Base-by-base conservation (phyloP, 2,888 invertebrate species). In the Amphiduros pacificus region DNA sequence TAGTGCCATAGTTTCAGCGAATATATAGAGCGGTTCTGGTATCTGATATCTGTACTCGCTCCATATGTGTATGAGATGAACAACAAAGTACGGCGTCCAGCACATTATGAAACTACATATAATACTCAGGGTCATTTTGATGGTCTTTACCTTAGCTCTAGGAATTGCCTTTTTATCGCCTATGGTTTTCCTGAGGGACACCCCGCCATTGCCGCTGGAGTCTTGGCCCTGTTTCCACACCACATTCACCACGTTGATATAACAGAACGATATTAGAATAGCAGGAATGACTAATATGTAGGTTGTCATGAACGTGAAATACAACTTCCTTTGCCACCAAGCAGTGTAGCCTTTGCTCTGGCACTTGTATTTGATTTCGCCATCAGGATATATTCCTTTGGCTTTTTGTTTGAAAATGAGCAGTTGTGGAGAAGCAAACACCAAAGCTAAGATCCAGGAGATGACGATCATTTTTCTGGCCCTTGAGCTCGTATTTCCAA, bases 41-140 rank as follows among this genome's bases (percentile, higher is more conserved):
- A 81, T 73, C 41, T 68, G 72, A 64, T 80, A 77, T 28, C 64
- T 71, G 65, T 82, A 79, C 63, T 83, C 76, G 58, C 77, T 81
- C 73, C 82, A 84, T 24, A 84, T 79, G 40, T 75, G 72, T 54
- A 83, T 76, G 50, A 83, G 75, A 53, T 82, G 82, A 22, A 82
- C 81, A 11, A 83, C 80, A 69, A 84, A 84, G 68, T 84, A 84
- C 0, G 84, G 84, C 20, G 81, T 82, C 83, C 84, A 84, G 70
- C 84, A 84, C 0, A 77, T 74, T 48, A 84, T 76, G 66, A 84
- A 84, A 24, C 78, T 79, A 20, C 81, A 73, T 52, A 84, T 82
- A 41, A 84, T 83, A 57, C 78, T 79, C 61, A 84, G 74, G 17
- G 83, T 83, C 80, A 84, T 82, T 70, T 83, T 83, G 32, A 84